Conservation (phyloP, 2,113 vertebrate species). For the Paedocypris sp. region DNA sequence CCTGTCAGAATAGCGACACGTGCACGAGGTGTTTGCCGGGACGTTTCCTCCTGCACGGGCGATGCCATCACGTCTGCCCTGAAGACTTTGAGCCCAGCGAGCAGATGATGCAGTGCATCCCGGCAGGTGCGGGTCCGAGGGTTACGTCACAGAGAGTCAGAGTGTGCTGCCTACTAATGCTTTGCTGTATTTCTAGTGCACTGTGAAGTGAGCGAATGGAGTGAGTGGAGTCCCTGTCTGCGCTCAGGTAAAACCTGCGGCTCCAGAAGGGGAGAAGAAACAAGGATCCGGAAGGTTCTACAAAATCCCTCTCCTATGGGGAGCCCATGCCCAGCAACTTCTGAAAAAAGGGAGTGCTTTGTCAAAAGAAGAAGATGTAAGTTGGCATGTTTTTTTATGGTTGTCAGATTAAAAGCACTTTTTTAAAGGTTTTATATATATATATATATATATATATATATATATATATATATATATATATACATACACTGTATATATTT, state of each 20-base stretch:
- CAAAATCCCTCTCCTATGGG: slow-evolving; percentile 75
- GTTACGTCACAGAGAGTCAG: too few species aligned
- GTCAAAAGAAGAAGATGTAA: slow-evolving; percentile 85
- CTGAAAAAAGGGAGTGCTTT: slow-evolving; percentile 79
- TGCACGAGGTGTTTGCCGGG: slow-evolving; percentile 82
- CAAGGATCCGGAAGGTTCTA: slow-evolving; percentile 73
- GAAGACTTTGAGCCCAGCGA: slow-evolving; percentile 82
- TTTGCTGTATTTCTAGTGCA: slow-evolving; percentile 68
- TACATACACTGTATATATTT: too few species aligned
- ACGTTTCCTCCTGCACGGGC: slow-evolving; percentile 81
- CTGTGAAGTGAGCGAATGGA: slow-evolving; percentile 85
- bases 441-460: too few species aligned
- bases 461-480: too few species aligned
- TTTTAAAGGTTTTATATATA: too few species aligned
- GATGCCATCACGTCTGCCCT: slow-evolving; percentile 86
- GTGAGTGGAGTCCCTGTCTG: slow-evolving; percentile 80
- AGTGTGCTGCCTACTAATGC: too few species aligned
- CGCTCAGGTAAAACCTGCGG: slow-evolving; percentile 83
- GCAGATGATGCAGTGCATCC: slow-evolving; percentile 82
- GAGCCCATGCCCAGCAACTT: slow-evolving; percentile 71
- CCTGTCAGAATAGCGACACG: slow-evolving; percentile 83
- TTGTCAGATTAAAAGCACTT: too few species aligned
- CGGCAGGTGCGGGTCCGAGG: slow-evolving; percentile 63
- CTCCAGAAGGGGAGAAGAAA: slow-evolving; percentile 85
- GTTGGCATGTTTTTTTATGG: too few species aligned